Evolutionary conservation across 2,797 vertebrate genomes (phyloP), one percentile per base, ranked within the genome.

Genomic region (Neosilurus hyrtlii): DNA sequence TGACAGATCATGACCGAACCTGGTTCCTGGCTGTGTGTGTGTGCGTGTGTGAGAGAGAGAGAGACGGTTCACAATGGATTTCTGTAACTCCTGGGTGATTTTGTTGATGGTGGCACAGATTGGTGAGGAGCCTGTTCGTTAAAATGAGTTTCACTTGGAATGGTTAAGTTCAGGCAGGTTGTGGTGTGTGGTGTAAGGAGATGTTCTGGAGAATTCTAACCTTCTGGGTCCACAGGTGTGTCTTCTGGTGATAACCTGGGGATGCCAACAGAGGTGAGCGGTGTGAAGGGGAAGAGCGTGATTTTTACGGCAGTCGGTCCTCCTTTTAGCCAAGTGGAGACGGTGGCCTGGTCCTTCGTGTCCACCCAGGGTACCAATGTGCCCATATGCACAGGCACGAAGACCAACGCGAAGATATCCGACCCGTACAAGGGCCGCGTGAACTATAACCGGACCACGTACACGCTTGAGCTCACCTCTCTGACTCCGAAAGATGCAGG

Each of bases 51-150:
- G 43, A 43, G 51, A 85, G 76, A 82, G 57, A 80, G 37, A 57
- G 71, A 37, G 63, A 86, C 73, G 35, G 76, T 16, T 72, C 79
- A 80, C 18, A 68, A 90, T 90, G 87, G 82, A 88, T 85, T 83
- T 85, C 30, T 76, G 35, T 57, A 74, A 63, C 59, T 84, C 82
- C 22, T 65, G 84, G 4, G 62, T 83, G 54, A 24, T 35, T 81
- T 75, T 86, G 79, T 51, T 90, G 1, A 7, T 88, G 51, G 66
- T 84, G 49, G 54, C 71, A 62, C 22, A 77, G 56, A 9, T 74
- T n/a, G 84, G 89, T 90, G 63, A 88, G 86, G 37, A 79, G 8
- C 35, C 52, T 4, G 1, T n/a, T 43, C 9, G 56, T 16, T 57
- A 57, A 16, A 14, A 57, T 52, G 1, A 37, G 30, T 54, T 30